Evolutionary conservation across 2,113 vertebrate genomes (phyloP).

Genomic region (Xiphophorus hellerii): DNA sequence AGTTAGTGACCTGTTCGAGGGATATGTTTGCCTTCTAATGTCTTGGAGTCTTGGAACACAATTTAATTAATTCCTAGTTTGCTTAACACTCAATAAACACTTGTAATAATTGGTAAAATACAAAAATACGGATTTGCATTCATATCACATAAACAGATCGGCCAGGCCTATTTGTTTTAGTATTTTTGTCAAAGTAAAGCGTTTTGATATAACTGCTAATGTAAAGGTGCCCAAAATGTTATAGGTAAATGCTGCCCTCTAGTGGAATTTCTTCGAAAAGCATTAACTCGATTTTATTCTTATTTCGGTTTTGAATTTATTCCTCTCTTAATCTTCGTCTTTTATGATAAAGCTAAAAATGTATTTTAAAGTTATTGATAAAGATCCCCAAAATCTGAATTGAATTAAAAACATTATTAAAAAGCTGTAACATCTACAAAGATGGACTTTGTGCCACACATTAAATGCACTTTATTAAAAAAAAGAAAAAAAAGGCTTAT

Average conservation of each 20-base stretch:
- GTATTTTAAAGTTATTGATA: not conserved
- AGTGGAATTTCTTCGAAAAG: not conserved
- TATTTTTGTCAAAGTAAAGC: no score
- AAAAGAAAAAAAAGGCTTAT: no score
- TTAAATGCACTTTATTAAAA: not conserved
- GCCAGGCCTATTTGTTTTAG: no score
- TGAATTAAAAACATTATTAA: not conserved
- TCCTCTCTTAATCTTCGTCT: not conserved
- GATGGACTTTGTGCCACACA: not conserved
- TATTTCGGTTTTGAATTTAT: not conserved
- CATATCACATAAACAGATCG: no score
- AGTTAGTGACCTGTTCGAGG: slow-evolving; percentile 32
- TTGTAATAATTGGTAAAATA: not conserved
- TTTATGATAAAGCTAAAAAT: not conserved
- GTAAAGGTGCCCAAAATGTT: not conserved
- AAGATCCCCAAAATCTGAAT: not conserved
- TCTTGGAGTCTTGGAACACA: not conserved
- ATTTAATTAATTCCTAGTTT: not conserved
- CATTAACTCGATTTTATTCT: not conserved
- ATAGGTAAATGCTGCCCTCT: slow-evolving; percentile 22
- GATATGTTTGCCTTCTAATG: slow-evolving; percentile 8
- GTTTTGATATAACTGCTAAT: not conserved
- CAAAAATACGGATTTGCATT: not conserved
- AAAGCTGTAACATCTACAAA: not conserved
- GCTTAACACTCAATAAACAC: not conserved